Evolutionary conservation across 2,113 vertebrate genomes (phyloP).

Genomic region (Heterotis niloticus): DNA sequence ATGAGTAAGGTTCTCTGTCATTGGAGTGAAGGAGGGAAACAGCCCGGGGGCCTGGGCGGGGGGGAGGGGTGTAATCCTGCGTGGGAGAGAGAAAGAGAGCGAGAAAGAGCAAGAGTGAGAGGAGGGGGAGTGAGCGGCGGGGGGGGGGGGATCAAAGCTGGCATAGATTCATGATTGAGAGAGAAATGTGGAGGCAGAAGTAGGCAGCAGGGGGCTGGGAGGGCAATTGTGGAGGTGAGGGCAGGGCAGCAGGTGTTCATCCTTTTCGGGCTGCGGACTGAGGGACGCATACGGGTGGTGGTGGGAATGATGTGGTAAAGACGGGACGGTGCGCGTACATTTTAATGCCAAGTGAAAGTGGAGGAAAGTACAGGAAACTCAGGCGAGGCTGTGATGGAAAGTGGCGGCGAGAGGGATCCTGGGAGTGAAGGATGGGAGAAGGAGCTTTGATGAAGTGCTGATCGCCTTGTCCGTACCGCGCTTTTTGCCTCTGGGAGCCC

Average conservation of each 20-base stretch:
- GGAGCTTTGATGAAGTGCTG: background rate
- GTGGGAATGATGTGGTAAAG: slow-evolving; percentile 14
- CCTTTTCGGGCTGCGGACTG: background rate
- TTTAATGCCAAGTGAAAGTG: slow-evolving; percentile 7
- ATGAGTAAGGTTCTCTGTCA: slow-evolving; percentile 50
- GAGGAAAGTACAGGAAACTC: slow-evolving; percentile 12
- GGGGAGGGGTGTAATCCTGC: slow-evolving; percentile 24
- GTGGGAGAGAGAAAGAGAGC: slow-evolving; percentile 35
- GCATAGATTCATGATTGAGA: background rate
- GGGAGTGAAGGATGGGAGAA: background rate
- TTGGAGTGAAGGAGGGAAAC: slow-evolving; percentile 41
- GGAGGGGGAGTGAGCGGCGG: background rate
- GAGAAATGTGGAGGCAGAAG: background rate
- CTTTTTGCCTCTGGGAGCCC: background rate
- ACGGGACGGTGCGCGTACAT: slow-evolving; percentile 12
- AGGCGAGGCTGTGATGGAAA: background rate
- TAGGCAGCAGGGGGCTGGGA: background rate
- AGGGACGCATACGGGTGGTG: slow-evolving; percentile 8
- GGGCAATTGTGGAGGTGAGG: background rate
- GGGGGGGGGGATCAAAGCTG: background rate
- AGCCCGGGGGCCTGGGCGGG: background rate
- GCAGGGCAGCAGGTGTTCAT: background rate
- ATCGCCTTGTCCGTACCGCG: background rate
- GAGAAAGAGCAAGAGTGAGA: background rate
- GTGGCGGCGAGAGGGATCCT: background rate